Conservation (phyloP, 2,113 vertebrate genomes). For the Plecotus auritus region DNA sequence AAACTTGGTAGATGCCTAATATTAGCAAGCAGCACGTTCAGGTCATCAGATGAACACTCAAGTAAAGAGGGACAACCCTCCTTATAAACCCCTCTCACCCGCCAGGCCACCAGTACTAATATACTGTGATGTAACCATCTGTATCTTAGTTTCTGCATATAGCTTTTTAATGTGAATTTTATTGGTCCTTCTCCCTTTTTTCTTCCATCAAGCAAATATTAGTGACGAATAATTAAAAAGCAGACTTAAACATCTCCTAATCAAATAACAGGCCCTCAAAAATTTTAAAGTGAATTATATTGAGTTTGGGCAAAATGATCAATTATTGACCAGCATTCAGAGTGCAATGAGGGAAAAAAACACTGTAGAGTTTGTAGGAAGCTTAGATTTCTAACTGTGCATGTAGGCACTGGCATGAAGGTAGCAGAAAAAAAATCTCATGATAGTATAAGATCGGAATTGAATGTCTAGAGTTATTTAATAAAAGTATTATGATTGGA, state of each 20-base stretch:
- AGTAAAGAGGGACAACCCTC: neutral
- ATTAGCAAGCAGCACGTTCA: neutral
- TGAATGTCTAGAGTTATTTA: neutral
- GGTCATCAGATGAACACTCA: neutral
- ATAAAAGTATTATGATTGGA: neutral
- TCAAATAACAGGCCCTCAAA: neutral
- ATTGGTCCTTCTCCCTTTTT: neutral
- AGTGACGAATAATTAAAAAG: neutral
- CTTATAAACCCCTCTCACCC: neutral
- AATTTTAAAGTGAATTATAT: neutral
- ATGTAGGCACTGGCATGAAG: neutral
- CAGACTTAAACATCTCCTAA: neutral
- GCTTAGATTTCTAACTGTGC: neutral
- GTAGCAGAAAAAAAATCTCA: neutral
- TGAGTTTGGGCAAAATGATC: neutral
- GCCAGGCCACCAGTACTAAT: neutral
- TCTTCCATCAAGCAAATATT: neutral
- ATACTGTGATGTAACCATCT: neutral
- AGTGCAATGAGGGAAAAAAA: neutral
- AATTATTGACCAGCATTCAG: neutral
- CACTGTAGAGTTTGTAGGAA: neutral
- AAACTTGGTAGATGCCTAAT: neutral
- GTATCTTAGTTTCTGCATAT: neutral
- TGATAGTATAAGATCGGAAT: neutral
- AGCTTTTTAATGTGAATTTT: neutral